These are phyloP conservation scores for Anas platyrhynchos DNA, from an alignment of 2,113 vertebrate species.

Conservation along the genomic window DNA sequence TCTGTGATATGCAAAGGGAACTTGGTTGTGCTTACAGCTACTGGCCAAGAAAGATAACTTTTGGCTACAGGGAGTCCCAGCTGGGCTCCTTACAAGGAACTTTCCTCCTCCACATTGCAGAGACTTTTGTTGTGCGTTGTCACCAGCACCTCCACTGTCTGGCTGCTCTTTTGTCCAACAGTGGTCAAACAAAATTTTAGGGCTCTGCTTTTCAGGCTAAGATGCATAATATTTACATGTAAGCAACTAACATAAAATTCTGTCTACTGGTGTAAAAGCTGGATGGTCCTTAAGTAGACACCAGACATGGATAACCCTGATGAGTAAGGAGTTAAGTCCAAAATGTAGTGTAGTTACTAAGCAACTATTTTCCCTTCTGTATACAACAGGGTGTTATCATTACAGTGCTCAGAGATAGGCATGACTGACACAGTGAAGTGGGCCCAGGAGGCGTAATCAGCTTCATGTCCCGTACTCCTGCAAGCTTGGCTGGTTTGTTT, in stretches of 20 bases:
- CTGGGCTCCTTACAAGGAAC: not conserved
- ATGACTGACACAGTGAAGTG: conserved; percentile 22
- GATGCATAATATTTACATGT: not conserved
- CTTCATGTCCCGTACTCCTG: not conserved
- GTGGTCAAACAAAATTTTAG: not conserved
- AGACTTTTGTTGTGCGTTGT: not conserved
- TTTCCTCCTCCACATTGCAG: not conserved
- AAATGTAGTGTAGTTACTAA: not conserved
- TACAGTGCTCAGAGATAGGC: not conserved
- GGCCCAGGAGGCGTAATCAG: not conserved
- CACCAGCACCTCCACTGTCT: not conserved
- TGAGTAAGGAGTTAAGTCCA: conserved; percentile 28
- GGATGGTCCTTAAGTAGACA: not conserved
- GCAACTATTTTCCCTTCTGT: conserved; percentile 9
- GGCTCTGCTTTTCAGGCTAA: not conserved
- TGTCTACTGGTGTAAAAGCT: not conserved
- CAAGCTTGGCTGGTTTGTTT: not conserved
- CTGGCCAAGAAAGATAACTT: not conserved
- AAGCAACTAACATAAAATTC: not conserved
- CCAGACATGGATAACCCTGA: not conserved
- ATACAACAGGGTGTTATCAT: not conserved
- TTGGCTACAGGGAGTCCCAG: not conserved
- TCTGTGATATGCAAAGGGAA: not conserved
- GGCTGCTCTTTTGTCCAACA: not conserved
- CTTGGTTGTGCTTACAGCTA: not conserved